A percentile compares a stretch with the other conserved stretches of the same genome.
Conservation (phyloP, 2,113 vertebrate species). For the Rhinolophus sinicus region DNA sequence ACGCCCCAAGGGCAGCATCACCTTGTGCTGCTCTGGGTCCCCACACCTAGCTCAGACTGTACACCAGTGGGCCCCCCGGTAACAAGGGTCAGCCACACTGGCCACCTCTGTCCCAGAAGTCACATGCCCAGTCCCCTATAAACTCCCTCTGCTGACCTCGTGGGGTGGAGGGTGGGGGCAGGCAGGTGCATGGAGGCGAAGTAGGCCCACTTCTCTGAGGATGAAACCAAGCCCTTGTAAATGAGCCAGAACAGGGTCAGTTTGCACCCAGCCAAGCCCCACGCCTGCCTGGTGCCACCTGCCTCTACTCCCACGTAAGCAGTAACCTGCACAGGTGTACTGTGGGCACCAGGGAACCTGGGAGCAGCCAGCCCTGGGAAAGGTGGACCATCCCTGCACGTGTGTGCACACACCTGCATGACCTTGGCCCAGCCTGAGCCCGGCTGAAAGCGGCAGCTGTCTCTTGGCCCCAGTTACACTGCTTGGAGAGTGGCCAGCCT, state of each 20-base stretch:
- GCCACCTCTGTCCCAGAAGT: not conserved
- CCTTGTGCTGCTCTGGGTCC: not conserved
- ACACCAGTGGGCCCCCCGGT: not conserved
- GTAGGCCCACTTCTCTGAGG: not conserved
- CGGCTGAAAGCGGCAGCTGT: not conserved
- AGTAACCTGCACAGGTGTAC: not conserved
- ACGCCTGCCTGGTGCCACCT: not conserved
- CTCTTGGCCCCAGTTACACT: not conserved
- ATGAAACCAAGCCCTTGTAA: not conserved
- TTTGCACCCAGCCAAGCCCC: not conserved
- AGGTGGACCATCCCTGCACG: not conserved
- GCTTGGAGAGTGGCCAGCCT: not conserved
- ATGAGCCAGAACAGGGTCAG: no score
- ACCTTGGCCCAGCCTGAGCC: not conserved
- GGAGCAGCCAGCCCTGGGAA: conserved; percentile 2
- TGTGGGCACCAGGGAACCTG: not conserved
- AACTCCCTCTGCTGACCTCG: not conserved
- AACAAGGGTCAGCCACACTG: accelerated
- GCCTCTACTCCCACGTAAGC: conserved; percentile 51
- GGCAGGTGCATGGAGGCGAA: not conserved
- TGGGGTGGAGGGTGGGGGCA: not conserved
- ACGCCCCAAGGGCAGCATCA: accelerated
- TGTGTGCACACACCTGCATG: accelerated
- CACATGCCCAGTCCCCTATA: accelerated
- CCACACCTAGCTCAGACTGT: not conserved